These are phyloP conservation scores for Philhelius pedissequus DNA, from an alignment of 2,888 invertebrate genomes.

Conservation along the genomic window DNA sequence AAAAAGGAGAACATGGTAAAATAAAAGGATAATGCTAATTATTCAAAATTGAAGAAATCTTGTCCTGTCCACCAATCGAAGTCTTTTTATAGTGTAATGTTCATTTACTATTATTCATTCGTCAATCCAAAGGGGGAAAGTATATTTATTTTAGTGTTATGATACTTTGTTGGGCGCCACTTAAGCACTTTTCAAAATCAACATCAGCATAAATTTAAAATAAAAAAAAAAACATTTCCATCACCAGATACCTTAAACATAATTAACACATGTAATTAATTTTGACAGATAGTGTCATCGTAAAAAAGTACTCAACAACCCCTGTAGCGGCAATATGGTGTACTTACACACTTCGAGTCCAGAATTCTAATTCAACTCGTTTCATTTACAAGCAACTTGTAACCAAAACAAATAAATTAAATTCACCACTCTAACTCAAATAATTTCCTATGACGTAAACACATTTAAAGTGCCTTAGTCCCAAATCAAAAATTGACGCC, in stretches of 20 bases:
- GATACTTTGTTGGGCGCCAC: background rate
- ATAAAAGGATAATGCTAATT: too few species aligned
- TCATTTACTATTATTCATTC: too few species aligned
- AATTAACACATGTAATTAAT: background rate
- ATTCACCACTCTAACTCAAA: background rate
- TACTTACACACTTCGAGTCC: background rate
- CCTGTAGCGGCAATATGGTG: background rate
- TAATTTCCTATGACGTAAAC: background rate
- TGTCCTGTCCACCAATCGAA: too few species aligned
- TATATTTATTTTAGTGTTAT: too few species aligned
- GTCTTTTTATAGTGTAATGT: too few species aligned
- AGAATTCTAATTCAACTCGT: background rate
- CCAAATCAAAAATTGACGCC: background rate
- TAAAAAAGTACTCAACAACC: background rate
- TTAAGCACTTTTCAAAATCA: conserved; percentile 24
- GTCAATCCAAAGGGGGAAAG: too few species aligned
- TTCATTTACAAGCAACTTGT: background rate
- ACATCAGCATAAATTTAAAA: conserved; percentile 27
- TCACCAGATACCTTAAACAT: background rate
- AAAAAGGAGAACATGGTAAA: too few species aligned
- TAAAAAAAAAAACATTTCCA: background rate
- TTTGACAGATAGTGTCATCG: background rate
- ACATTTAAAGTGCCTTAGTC: background rate
- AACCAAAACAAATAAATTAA: background rate
- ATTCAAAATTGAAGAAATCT: too few species aligned